Base-by-base conservation (phyloP, 2,888 invertebrate genomes). In the Acronicta alni region DNA sequence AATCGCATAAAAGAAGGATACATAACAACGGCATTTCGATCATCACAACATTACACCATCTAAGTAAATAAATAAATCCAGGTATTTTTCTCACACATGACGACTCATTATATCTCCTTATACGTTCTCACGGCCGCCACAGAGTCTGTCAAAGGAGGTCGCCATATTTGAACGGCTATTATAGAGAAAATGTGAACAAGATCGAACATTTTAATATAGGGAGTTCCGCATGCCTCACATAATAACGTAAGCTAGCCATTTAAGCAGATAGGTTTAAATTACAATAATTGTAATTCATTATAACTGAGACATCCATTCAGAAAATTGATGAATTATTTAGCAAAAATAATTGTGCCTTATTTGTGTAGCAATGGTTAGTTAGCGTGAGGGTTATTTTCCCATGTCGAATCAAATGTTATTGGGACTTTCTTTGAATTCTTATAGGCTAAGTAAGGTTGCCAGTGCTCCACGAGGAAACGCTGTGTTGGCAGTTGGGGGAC, bases 81-180 rank as follows among this genome's bases (percentile, higher is more conserved):
- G 47, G 15, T 48, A 78, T 81, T 77, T 74, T 79, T 82, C 80
- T 76, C 77, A 71, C 49, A 65, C 63, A 72, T 69, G 77, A 69
- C 67, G 65, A 49, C 45, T 79, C 72, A 82, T 81, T 81, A 79
- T 35, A 49, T 45, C 41, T 57, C 84, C 83, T 37, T 83, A 80
- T 67, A 74, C 3, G 73, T 10, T 4, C 65, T 77, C 72, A 77
- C 39, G 73, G 69, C 45, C 86, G 87, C 83, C 88, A 45, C 59
- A 63, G 74, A 59, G 88, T 88, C 88, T 88, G 81, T 80, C 83
- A 79, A 76, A 73, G 80, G 82, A 66, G 67, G 63, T 65, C 53
- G 51, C 84, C 86, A 77, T 86, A 75, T 85, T 67, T 32, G 79
- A 49, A 18, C 54, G 37, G 66, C 75, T 70, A 84, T 82, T 79